Conservation (phyloP, 2,888 invertebrate genomes). For the Coremacera marginata region DNA sequence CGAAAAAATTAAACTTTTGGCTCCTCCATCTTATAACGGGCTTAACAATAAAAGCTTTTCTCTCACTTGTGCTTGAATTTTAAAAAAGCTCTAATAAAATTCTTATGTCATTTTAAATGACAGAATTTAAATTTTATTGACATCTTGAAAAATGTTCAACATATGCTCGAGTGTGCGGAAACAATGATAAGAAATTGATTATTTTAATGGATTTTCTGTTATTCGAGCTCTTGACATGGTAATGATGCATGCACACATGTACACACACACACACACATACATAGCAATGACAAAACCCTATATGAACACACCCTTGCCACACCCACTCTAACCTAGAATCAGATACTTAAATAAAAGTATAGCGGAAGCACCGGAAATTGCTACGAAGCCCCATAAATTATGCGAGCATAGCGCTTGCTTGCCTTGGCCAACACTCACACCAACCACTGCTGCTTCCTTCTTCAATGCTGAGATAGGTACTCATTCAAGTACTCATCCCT, state of each 20-base stretch:
- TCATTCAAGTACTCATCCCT: background rate
- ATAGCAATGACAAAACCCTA: background rate
- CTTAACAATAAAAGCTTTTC: too few relatives aligned
- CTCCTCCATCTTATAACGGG: too few relatives aligned
- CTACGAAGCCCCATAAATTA: background rate
- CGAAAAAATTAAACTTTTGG: too few relatives aligned
- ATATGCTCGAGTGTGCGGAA: constrained; percentile 8
- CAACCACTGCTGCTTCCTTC: background rate
- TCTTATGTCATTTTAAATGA: background rate
- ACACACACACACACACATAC: background rate
- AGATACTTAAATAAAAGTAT: background rate
- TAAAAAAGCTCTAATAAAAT: too few relatives aligned
- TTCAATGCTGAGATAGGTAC: background rate
- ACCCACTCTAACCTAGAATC: background rate
- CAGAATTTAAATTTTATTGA: constrained; percentile 4
- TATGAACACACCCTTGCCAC: background rate
- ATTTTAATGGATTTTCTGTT: constrained; percentile 24
- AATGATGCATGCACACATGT: background rate
- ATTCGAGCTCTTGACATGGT: constrained; percentile 6
- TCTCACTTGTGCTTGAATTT: too few relatives aligned
- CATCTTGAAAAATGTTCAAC: background rate
- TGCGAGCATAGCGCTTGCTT: background rate
- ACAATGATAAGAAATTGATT: constrained; percentile 25
- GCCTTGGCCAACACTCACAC: background rate
- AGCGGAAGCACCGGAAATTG: background rate